A percentile compares a stretch with the other conserved stretches of the same genome.
Conservation (phyloP, 92 coral and sea anemone species). For the Montipora capitata region DNA sequence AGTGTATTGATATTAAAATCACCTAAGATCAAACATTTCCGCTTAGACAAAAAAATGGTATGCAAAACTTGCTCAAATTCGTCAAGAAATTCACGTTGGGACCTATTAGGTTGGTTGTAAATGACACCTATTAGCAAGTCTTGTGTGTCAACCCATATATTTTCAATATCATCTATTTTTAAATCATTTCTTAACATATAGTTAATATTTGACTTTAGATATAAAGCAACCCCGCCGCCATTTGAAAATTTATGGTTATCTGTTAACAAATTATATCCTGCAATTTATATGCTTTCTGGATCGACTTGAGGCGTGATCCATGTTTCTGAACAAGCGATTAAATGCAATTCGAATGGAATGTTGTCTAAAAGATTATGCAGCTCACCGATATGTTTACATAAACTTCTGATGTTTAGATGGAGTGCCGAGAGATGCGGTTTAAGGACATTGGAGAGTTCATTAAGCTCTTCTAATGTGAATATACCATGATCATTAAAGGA, state of each 20-base stretch:
- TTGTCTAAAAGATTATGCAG: not conserved
- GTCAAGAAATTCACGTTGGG: not conserved
- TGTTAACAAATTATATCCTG: not conserved
- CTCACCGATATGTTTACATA: not conserved
- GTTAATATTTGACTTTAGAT: not conserved
- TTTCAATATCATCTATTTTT: no score
- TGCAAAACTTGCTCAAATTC: conserved; percentile 44
- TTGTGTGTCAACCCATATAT: no score
- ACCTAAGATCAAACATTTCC: conserved; percentile 2
- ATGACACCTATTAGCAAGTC: no score
- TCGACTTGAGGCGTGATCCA: conserved; percentile 6
- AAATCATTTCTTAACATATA: no score
- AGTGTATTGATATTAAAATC: not conserved
- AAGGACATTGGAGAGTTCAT: no score
- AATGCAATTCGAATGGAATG: not conserved
- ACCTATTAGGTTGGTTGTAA: no score
- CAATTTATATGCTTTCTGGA: not conserved
- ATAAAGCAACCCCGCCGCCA: not conserved
- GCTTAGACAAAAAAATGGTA: not conserved
- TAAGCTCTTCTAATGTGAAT: no score
- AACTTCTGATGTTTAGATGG: not conserved
- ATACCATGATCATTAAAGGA: no score
- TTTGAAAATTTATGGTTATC: not conserved
- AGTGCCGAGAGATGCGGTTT: not conserved
- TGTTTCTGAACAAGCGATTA: conserved; percentile 4